phyloP scores from a whole-genome alignment of 1,140 invertebrate species.

The Drosophila burlai region DNA sequence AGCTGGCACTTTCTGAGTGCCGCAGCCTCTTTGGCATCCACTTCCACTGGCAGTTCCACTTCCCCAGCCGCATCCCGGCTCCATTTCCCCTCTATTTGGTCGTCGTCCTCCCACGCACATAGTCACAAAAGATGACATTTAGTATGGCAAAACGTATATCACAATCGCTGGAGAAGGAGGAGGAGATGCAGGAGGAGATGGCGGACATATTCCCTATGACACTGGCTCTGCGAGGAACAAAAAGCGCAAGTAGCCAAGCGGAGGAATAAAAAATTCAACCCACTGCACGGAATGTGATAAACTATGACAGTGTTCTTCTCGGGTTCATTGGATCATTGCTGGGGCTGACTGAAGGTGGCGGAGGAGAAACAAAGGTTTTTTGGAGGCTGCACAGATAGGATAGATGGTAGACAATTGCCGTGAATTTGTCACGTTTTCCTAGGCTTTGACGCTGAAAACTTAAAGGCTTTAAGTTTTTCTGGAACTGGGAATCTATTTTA shows the following conservation, averaged over 20 bases:
- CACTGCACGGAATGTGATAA: constrained; percentile 63
- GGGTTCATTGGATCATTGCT: constrained; percentile 43
- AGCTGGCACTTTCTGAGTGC: constrained; percentile 59
- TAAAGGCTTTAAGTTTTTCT: constrained; percentile 1
- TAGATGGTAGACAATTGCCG: constrained; percentile 35
- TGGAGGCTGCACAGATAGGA: constrained; percentile 7
- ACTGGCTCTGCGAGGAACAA: constrained; percentile 18
- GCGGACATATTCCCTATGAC: constrained; percentile 56
- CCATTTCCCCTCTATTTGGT: background rate
- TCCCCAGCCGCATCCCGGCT: constrained; percentile 3
- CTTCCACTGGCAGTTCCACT: constrained; percentile 8
- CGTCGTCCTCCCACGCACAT: constrained; percentile 23
- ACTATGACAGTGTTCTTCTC: constrained; percentile 46
- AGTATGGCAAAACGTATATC: constrained; percentile 67
- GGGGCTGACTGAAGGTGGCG: background rate
- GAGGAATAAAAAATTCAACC: constrained; percentile 29
- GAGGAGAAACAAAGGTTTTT: constrained; percentile 4
- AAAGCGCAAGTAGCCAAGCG: constrained; percentile 43
- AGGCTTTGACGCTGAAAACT: background rate
- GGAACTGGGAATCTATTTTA: background rate
- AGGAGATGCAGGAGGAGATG: background rate
- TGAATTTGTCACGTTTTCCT: constrained; percentile 38
- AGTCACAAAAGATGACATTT: constrained; percentile 69
- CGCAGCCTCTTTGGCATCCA: constrained; percentile 46
- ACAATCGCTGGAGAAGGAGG: constrained; percentile 33